Evolutionary conservation across 2,113 vertebrate species (phyloP), one percentile per base, ranked within the genome.

Genomic region (Zosterops hypoxanthus): DNA sequence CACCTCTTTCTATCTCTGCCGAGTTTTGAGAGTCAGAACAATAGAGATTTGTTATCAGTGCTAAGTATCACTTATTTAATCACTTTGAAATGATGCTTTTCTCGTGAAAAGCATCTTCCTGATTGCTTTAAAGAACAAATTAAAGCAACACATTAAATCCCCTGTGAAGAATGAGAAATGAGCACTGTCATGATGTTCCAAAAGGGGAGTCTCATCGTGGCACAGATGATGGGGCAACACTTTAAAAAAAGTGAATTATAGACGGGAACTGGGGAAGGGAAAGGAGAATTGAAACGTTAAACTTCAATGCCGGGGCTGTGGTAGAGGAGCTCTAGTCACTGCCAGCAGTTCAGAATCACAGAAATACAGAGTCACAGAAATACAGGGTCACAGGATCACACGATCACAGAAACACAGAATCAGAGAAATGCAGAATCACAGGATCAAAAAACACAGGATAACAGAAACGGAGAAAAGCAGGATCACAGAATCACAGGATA

Each of bases 241-340:
- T 59, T 20, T 18, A 18, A 76, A 71, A 18, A 14, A 77, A 75
- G 15, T 2, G 52, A 52, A 50, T 46, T 21, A 25, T 3, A 39
- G 59, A n/a, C 3, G 50, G 49, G 19, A 71, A 76, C 55, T 1
- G 11, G 25, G 39, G 33, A 26, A 36, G 46, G 53, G 28, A 14
- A 42, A 41, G 46, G 53, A 31, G 14, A 42, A 68, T 9, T 12
- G 8, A 50, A 22, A 39, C 1, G 17, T 25, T 2, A 1, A 4
- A n/a, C 22, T 49, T 22, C 55, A 29, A 1, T 2, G 0, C 23
- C 0, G 7, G 8, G 64, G 13, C 1, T 56, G 87, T 6, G 21
- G 8, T 1, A 1, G 3, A 3, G 28, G 29, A n/a, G n/a, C 17
- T 42, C 0, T 3, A 5, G 12, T 5, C 11, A 34, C 28, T 26